Evolutionary conservation across 2,113 vertebrate genomes (phyloP).

Genomic region (Puma concolor): DNA sequence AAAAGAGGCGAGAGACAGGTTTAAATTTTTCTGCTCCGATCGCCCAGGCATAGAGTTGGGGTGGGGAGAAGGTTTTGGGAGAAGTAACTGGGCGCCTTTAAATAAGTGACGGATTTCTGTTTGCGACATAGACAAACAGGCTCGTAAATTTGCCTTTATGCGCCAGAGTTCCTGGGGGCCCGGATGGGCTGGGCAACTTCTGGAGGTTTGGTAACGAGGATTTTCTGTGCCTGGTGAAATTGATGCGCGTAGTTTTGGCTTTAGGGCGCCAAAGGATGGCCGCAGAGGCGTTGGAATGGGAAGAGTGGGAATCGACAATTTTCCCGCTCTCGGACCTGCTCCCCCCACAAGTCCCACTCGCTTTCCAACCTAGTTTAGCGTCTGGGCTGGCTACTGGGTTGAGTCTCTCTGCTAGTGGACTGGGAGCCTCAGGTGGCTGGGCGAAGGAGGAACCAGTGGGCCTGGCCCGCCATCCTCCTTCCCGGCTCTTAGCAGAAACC

Average conservation of each 20-base stretch:
- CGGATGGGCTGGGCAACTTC: background rate
- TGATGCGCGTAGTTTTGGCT: background rate
- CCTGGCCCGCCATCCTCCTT: background rate
- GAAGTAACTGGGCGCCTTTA: slow-evolving; percentile 19
- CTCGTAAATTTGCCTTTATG: slow-evolving; percentile 77
- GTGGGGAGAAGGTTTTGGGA: background rate
- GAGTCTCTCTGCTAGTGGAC: background rate
- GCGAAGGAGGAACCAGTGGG: accelerated
- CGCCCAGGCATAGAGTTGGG: background rate
- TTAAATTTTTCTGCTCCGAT: slow-evolving; percentile 45
- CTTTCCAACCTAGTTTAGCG: background rate
- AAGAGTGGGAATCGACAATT: background rate
- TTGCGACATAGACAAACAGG: slow-evolving; percentile 66
- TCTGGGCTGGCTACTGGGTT: background rate
- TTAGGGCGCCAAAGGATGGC: background rate
- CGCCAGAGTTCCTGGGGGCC: background rate
- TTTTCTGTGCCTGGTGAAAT: background rate
- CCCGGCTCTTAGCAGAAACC: background rate
- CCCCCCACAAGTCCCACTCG: background rate
- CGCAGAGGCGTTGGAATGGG: background rate
- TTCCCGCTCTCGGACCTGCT: accelerated
- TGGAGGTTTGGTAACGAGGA: background rate
- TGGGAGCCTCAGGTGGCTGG: background rate
- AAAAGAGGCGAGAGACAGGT: slow-evolving; percentile 48
- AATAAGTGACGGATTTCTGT: slow-evolving; percentile 67